phyloP scores from a whole-genome alignment of 1,140 invertebrate genomes.

The Cyphomyrmex costatus region DNA sequence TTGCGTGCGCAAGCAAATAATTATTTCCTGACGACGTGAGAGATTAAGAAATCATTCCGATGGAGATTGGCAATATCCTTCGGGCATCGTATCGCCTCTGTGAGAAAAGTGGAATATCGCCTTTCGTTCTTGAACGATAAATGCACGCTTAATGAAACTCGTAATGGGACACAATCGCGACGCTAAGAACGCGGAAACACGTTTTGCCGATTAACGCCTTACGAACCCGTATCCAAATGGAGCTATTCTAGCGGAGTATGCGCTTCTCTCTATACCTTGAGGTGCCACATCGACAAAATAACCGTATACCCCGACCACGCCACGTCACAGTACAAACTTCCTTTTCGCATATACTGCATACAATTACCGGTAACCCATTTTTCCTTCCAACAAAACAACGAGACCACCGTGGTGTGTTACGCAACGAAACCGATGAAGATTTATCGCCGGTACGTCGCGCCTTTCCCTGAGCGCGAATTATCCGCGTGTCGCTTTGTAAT shows the following conservation, averaged over 20 bases:
- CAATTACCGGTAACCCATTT: constrained; percentile 54
- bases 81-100: neutral
- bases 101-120: constrained; percentile 33
- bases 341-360: constrained; percentile 32
- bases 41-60: constrained; percentile 52
- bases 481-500: constrained; percentile 33
- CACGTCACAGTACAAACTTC: neutral
- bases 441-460: constrained; percentile 39
- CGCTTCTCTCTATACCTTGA: constrained; percentile 25
- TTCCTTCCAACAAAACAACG: constrained; percentile 18
- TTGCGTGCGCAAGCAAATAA: constrained; percentile 8
- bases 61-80: constrained; percentile 33
- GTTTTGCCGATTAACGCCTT: constrained; percentile 39
- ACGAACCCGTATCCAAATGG: constrained; percentile 11
- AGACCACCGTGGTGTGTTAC: constrained; percentile 20
- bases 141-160: neutral
- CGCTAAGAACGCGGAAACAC: constrained; percentile 61
- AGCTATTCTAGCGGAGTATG: neutral
- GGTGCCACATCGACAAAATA: constrained; percentile 15
- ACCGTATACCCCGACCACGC: neutral
- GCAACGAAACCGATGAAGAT: constrained; percentile 49
- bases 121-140: constrained; percentile 2
- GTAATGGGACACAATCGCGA: constrained; percentile 6
- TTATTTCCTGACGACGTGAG: constrained; percentile 45
- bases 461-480: constrained; percentile 28